These are phyloP conservation scores for Diadumene lineata DNA, from an alignment of 92 coral and sea anemone genomes.

Conservation along the genomic window DNA sequence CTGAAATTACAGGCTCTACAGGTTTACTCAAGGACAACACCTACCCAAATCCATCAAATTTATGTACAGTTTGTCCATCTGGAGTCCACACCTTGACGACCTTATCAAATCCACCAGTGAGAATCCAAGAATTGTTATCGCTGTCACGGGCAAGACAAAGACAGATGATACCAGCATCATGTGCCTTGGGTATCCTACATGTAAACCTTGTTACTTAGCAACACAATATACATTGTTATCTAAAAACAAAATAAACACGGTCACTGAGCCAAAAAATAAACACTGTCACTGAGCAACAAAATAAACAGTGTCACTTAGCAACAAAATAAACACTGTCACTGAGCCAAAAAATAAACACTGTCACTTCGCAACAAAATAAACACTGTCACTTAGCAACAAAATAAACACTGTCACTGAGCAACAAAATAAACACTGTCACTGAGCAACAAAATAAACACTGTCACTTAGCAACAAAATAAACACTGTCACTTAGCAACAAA, in stretches of 20 bases:
- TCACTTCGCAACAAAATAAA: not conserved
- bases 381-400: not conserved
- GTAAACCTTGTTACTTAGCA: no score
- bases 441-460: not conserved
- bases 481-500: conserved; percentile 9
- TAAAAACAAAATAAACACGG: not conserved
- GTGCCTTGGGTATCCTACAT: conserved; percentile 92
- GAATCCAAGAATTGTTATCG: conserved; percentile 91
- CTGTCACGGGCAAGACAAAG: conserved; percentile 90
- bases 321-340: not conserved
- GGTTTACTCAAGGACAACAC: no score
- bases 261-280: not conserved
- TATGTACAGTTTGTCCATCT: conserved; percentile 96
- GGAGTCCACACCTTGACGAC: conserved; percentile 98
- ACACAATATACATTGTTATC: not conserved
- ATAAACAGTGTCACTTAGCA: not conserved
- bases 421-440: not conserved
- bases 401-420: not conserved
- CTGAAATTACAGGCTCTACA: not conserved
- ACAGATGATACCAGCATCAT: conserved; percentile 96
- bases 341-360: no score
- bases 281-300: not conserved
- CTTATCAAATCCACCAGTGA: conserved; percentile 96
- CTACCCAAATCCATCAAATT: conserved; percentile 96
- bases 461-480: not conserved